These are phyloP conservation scores for Villa cingulata DNA, from an alignment of 2,888 invertebrate genomes.

Conservation along the genomic window DNA sequence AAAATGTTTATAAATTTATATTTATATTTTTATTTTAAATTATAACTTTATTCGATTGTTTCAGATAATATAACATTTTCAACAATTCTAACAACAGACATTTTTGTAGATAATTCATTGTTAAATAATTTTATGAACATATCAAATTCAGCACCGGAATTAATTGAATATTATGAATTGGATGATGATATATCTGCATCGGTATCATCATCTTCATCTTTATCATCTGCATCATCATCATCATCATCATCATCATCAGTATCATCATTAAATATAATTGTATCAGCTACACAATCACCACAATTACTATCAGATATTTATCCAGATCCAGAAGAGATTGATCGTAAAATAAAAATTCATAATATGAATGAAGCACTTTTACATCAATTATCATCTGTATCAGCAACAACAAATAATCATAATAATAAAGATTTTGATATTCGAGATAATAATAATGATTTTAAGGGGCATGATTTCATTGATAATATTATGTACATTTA, in stretches of 20 bases:
- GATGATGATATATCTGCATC: conserved; percentile 7
- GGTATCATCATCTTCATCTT: conserved; percentile 1
- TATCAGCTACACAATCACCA: conserved; percentile 4
- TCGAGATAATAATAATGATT: conserved; percentile 32
- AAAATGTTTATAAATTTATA: too few species aligned
- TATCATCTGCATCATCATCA: background rate
- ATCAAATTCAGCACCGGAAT: conserved; percentile 14
- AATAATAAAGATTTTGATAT: conserved; percentile 4
- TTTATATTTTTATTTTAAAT: too few species aligned
- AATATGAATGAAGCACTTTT: background rate
- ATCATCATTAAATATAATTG: too few species aligned
- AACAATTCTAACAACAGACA: background rate
- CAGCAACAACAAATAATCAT: background rate
- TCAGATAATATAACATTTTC: background rate
- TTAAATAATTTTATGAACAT: conserved; percentile 12
- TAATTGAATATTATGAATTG: conserved; percentile 15
- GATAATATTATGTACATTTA: conserved; percentile 61
- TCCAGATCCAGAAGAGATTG: conserved; percentile 17
- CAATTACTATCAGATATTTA: conserved; percentile 13
- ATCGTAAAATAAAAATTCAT: conserved; percentile 10
- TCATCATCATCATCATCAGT: conserved; percentile 5
- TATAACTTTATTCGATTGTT: too few species aligned
- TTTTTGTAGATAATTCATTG: background rate
- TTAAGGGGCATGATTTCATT: conserved; percentile 55
- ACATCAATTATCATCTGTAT: background rate